Percentiles rank a stretch among this genome's conserved stretches.
These are phyloP conservation scores for Diprion similis DNA, from an alignment of 1,140 invertebrate genomes.

Conservation along the genomic window DNA sequence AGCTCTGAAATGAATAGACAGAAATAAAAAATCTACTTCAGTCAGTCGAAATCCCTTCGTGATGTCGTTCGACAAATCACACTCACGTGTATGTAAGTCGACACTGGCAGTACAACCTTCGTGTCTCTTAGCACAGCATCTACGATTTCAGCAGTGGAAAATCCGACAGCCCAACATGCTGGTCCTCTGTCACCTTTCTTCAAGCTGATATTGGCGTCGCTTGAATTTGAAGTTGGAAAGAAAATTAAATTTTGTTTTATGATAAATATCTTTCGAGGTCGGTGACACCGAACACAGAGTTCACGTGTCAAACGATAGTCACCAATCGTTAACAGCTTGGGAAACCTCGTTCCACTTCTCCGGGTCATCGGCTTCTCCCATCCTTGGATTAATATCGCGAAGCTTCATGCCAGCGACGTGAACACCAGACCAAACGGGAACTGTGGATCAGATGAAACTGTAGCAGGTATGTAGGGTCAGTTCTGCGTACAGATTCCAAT, in stretches of 20 bases:
- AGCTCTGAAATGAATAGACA: conserved; percentile 35
- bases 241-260: not conserved
- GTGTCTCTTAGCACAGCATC: conserved; percentile 65
- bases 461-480: not conserved
- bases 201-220: conserved; percentile 62
- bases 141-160: conserved; percentile 64
- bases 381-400: conserved; percentile 62
- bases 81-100: conserved; percentile 64
- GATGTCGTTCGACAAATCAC: conserved; percentile 17
- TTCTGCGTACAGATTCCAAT: not conserved
- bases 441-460: conserved; percentile 45
- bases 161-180: conserved; percentile 63
- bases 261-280: not conserved
- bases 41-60: not conserved
- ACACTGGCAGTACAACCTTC: conserved; percentile 63
- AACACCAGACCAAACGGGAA: conserved; percentile 71
- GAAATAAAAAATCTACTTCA: conserved; percentile 11
- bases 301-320: not conserved
- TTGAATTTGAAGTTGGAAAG: conserved; percentile 37
- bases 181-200: conserved; percentile 61
- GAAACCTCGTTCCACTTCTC: conserved; percentile 67
- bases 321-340: conserved; percentile 65
- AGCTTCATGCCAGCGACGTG: conserved; percentile 69
- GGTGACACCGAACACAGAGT: no score
- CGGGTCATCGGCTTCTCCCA: conserved; percentile 62